Evolutionary conservation across 2,888 invertebrate genomes (phyloP).

Genomic region (Aphodius sticticus): DNA sequence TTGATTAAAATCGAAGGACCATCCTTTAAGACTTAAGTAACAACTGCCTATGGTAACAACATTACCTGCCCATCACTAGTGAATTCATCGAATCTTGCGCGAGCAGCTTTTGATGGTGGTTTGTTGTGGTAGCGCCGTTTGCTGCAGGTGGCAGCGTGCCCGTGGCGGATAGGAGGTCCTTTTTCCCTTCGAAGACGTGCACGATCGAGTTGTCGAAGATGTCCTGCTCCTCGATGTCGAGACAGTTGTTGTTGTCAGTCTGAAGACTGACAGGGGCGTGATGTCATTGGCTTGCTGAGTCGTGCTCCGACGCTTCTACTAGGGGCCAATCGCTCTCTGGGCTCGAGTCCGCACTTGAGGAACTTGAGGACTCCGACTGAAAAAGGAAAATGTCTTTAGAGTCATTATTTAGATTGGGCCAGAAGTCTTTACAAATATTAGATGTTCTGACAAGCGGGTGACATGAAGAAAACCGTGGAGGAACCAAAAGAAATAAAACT

Average conservation of each 20-base stretch:
- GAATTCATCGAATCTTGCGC: background rate
- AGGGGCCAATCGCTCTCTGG: slow-evolving; percentile 59
- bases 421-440: too few species aligned
- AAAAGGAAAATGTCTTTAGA: slow-evolving; percentile 39
- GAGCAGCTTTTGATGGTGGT: background rate
- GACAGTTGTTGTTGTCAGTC: slow-evolving; percentile 36
- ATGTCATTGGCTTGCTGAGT: slow-evolving; percentile 48
- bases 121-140: slow-evolving; percentile 1
- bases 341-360: slow-evolving; percentile 51
- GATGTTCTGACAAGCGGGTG: too few species aligned
- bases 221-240: slow-evolving; percentile 27
- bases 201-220: slow-evolving; percentile 34
- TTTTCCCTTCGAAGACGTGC: slow-evolving; percentile 35
- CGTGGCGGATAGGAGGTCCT: slow-evolving; percentile 16
- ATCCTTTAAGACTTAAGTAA: too few species aligned
- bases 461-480: too few species aligned
- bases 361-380: slow-evolving; percentile 41
- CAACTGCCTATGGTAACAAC: too few species aligned
- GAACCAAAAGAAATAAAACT: too few species aligned
- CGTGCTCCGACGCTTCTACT: slow-evolving; percentile 52
- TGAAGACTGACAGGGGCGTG: slow-evolving; percentile 34
- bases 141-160: slow-evolving; percentile 10
- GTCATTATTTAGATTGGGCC: too few species aligned
- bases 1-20: too few species aligned
- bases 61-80: background rate